Conservation (phyloP, 2,113 vertebrate species). For the Paracanthobrama guichenoti region DNA sequence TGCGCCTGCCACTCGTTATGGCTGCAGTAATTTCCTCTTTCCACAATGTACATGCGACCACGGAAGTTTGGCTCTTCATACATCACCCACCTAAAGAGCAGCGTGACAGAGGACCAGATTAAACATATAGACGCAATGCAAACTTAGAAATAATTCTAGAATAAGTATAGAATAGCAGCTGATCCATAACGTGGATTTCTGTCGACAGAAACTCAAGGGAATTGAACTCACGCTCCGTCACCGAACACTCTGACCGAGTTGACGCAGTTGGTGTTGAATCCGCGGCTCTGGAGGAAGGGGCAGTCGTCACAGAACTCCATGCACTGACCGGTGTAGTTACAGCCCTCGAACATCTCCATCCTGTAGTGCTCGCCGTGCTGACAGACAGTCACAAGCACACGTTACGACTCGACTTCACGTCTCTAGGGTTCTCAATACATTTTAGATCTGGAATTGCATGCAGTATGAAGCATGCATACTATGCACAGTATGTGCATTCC, state of each 20-base stretch:
- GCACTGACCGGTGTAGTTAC: slow-evolving; percentile 84
- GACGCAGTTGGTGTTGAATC: slow-evolving; percentile 85
- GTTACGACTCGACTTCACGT: background rate
- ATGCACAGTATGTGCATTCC: too few species aligned
- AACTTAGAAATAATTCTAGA: too few species aligned
- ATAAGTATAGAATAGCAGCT: too few species aligned
- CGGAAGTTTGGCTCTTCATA: slow-evolving; percentile 93
- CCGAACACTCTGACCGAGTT: slow-evolving; percentile 88
- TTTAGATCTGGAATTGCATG: too few species aligned
- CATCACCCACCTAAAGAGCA: slow-evolving; percentile 84
- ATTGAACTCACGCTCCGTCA: slow-evolving; percentile 85
- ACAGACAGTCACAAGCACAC: background rate
- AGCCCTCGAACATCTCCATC: slow-evolving; percentile 86
- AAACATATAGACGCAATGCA: too few species aligned
- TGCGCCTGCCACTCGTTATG: slow-evolving; percentile 85
- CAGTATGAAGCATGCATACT: too few species aligned
- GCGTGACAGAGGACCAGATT: background rate
- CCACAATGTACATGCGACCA: slow-evolving; percentile 90
- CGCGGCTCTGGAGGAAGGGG: slow-evolving; percentile 86
- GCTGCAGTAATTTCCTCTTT: slow-evolving; percentile 84
- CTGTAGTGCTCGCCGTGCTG: slow-evolving; percentile 89
- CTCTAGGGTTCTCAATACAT: too few species aligned
- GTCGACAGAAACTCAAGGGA: too few species aligned
- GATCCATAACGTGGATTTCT: too few species aligned
- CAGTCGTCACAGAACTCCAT: slow-evolving; percentile 87